phyloP scores from a whole-genome alignment of 2,888 invertebrate species.

The Synergus laeviventris region DNA sequence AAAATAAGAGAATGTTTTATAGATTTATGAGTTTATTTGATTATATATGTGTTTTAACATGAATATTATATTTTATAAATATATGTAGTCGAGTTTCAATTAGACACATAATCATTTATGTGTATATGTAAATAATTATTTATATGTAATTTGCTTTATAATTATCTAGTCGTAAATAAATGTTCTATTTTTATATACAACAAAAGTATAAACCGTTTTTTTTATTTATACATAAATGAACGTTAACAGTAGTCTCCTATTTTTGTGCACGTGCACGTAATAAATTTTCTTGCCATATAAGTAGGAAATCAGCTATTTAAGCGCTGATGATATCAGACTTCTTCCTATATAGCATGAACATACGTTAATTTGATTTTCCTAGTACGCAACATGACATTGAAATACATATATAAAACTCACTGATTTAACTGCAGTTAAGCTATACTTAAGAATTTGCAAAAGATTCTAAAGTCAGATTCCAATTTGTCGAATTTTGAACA shows the following conservation, averaged over 20 bases:
- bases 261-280: not conserved
- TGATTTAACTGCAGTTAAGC: not conserved
- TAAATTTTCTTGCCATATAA: not conserved
- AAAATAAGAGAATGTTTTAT: too few relatives aligned
- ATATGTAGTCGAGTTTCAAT: too few relatives aligned
- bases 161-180: too few relatives aligned
- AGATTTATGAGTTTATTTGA: too few relatives aligned
- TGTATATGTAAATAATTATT: too few relatives aligned
- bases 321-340: not conserved
- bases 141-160: too few relatives aligned
- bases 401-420: not conserved
- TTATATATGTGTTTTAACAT: too few relatives aligned
- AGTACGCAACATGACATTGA: not conserved
- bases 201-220: too few relatives aligned
- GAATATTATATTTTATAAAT: too few relatives aligned
- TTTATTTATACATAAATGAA: too few relatives aligned
- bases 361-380: not conserved
- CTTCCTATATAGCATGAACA: not conserved
- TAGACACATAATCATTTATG: too few relatives aligned
- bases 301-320: not conserved
- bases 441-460: not conserved
- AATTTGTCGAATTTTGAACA: not conserved
- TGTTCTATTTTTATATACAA: too few relatives aligned
- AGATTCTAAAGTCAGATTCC: not conserved
- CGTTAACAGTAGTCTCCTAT: not conserved